phyloP scores from a whole-genome alignment of 2,797 vertebrate species.

The Pteropus rufus region DNA sequence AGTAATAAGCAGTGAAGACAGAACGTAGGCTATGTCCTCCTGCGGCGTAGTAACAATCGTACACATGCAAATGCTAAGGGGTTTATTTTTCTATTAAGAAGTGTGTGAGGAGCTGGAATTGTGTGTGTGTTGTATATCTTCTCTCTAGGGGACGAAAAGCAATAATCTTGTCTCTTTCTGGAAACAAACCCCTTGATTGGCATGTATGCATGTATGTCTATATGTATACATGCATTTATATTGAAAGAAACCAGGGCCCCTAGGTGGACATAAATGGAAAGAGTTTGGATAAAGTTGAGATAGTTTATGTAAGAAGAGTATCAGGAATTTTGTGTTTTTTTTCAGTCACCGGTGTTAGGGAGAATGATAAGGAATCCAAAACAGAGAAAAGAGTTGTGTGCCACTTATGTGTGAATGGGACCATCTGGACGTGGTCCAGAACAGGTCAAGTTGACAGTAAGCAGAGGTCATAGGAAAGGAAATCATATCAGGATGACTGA shows the following conservation, averaged over 20 bases:
- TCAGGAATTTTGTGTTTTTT: not conserved
- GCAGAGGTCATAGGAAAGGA: not conserved
- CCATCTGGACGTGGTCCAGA: not conserved
- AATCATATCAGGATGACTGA: not conserved
- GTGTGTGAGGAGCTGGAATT: not conserved
- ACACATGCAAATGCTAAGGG: not conserved
- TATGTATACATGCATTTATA: not conserved
- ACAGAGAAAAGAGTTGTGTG: not conserved
- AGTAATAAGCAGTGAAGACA: not conserved
- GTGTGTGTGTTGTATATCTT: not conserved
- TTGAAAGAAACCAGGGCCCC: not conserved
- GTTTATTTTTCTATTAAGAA: not conserved
- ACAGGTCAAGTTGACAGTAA: not conserved
- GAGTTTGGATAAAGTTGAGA: not conserved
- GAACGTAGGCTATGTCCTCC: not conserved
- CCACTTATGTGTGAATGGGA: not conserved
- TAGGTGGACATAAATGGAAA: not conserved
- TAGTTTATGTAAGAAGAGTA: not conserved
- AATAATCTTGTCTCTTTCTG: not conserved
- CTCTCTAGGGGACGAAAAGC: not conserved
- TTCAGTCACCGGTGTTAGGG: not conserved
- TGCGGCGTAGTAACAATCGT: not conserved
- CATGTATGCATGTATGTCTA: not conserved
- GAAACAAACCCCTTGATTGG: not conserved
- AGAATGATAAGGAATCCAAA: not conserved